phyloP scores from a whole-genome alignment of 2,113 vertebrate species.

The Pelvicachromis taeniatus region DNA sequence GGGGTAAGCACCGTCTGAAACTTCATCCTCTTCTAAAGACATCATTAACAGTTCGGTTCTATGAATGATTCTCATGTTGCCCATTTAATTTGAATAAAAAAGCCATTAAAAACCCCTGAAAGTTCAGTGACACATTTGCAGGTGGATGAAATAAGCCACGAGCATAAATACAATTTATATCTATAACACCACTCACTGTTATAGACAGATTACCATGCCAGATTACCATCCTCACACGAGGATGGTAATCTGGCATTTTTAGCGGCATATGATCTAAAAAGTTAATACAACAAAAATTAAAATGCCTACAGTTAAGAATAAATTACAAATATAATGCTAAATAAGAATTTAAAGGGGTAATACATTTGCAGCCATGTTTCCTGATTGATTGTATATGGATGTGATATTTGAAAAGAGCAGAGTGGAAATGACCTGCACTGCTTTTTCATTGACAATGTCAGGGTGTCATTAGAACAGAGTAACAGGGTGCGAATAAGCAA shows the following conservation, averaged over 20 bases:
- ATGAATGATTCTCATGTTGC: slow-evolving; percentile 28
- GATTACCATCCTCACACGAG: too few species aligned
- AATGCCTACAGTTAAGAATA: not conserved
- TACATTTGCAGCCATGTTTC: not conserved
- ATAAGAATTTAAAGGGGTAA: not conserved
- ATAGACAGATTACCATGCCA: too few species aligned
- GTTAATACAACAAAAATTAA: not conserved
- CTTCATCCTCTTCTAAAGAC: not conserved
- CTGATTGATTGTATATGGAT: not conserved
- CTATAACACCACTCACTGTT: not conserved
- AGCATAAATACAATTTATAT: not conserved
- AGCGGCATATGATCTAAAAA: not conserved
- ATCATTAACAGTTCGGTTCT: slow-evolving; percentile 10
- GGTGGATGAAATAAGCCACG: not conserved
- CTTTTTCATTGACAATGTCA: not conserved
- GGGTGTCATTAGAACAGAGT: not conserved
- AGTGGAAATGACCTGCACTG: not conserved
- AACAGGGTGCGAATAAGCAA: slow-evolving; percentile 37
- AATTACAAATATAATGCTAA: not conserved
- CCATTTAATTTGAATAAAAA: slow-evolving; percentile 9
- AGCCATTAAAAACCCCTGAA: not conserved
- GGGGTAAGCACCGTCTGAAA: not conserved
- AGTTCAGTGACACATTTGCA: not conserved
- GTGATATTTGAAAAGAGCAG: not conserved
- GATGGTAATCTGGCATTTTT: not conserved